These are phyloP conservation scores for Lasioglossum baleicum DNA, from an alignment of 1,140 invertebrate genomes.

Conservation along the genomic window DNA sequence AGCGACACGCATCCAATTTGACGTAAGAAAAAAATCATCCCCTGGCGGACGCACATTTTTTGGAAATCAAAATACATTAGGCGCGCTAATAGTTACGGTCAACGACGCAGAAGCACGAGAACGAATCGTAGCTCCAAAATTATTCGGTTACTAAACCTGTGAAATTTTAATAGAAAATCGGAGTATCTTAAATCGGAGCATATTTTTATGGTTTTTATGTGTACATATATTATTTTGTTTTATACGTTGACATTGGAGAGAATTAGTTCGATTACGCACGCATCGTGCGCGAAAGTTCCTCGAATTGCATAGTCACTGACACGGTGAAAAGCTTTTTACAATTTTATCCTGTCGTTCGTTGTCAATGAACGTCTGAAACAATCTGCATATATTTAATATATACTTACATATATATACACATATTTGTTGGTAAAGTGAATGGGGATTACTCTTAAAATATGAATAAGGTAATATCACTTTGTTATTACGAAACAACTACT, in stretches of 20 bases:
- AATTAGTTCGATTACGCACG: not conserved
- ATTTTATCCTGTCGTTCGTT: not conserved
- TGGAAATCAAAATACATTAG: too few relatives aligned
- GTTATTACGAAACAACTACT: not conserved
- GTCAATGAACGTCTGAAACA: not conserved
- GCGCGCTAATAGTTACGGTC: too few relatives aligned
- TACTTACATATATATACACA: not conserved
- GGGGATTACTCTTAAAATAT: not conserved
- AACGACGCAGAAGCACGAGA: not conserved
- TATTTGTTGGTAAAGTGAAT: not conserved
- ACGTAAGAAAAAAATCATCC: too few relatives aligned
- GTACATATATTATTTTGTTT: not conserved
- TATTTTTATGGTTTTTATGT: constrained; percentile 4
- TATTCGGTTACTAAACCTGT: not conserved
- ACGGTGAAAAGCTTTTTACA: not conserved
- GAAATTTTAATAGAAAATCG: not conserved
- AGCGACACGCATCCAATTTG: too few relatives aligned
- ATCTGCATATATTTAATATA: not conserved
- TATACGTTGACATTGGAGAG: too few relatives aligned
- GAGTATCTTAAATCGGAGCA: not conserved
- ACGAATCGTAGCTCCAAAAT: not conserved
- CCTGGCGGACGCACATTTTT: too few relatives aligned
- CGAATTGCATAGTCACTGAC: not conserved
- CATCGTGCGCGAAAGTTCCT: not conserved
- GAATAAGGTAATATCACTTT: constrained; percentile 12